Evolutionary conservation across 2,797 vertebrate species (phyloP).

Genomic region (Acrossocheilus wenchowensis): DNA sequence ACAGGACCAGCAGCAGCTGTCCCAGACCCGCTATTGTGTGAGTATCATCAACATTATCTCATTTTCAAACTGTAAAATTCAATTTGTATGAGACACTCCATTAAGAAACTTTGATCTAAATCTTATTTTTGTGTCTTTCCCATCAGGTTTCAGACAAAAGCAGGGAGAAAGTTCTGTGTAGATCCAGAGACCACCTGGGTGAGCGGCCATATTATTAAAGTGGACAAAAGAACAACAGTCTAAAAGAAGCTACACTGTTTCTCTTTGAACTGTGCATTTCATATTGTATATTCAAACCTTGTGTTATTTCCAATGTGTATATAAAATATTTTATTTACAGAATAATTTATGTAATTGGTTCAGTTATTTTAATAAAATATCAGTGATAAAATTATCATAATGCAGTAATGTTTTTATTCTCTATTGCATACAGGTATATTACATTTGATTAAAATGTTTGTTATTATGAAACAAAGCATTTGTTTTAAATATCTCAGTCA

Average conservation of each 20-base stretch:
- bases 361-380: not conserved
- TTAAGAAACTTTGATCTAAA: not conserved
- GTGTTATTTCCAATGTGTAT: not conserved
- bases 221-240: not conserved
- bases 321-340: not conserved
- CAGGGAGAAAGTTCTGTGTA: not conserved
- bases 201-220: not conserved
- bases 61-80: not conserved
- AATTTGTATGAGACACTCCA: not conserved
- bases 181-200: not conserved
- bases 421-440: too few relatives aligned
- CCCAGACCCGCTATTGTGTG: constrained; percentile 4
- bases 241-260: not conserved
- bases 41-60: not conserved
- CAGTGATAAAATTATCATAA: not conserved
- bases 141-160: constrained; percentile 16
- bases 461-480: too few relatives aligned
- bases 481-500: not conserved
- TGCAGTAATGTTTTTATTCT: not conserved
- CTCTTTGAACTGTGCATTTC: constrained; percentile 23
- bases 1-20: not conserved
- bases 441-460: too few relatives aligned
- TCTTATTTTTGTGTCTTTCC: not conserved
- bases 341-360: not conserved
- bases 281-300: not conserved